A percentile compares a stretch with the other conserved stretches of the same genome.
Evolutionary conservation across 2,113 vertebrate species (phyloP).

Genomic region (Gambusia holbrooki): DNA sequence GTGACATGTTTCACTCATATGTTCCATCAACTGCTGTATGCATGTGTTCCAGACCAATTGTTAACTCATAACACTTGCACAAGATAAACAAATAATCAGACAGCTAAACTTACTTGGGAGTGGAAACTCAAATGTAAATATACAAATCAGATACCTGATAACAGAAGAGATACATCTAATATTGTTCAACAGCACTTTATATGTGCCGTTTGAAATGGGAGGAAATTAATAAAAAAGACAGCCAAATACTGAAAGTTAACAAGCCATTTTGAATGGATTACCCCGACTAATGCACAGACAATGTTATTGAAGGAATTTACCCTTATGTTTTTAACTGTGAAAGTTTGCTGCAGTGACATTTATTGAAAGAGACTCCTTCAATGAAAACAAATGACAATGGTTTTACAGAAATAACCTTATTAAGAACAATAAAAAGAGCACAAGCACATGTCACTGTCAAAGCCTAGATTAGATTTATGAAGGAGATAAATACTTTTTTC

Average conservation of each 20-base stretch:
- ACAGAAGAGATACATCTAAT: not conserved
- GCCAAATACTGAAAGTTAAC: not conserved
- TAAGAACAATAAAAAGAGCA: not conserved
- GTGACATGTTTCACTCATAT: too few species aligned
- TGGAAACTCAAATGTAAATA: too few species aligned
- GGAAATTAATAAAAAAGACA: not conserved
- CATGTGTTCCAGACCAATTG: too few species aligned
- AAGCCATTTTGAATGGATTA: not conserved
- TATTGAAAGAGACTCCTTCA: not conserved
- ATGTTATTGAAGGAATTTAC: not conserved
- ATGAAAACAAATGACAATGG: not conserved
- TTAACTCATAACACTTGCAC: too few species aligned
- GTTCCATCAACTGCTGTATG: too few species aligned
- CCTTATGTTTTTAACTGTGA: not conserved
- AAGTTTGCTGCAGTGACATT: not conserved
- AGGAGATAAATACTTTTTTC: not conserved
- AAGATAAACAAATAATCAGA: too few species aligned
- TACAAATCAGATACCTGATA: not conserved
- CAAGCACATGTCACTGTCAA: not conserved
- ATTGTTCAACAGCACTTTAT: not conserved
- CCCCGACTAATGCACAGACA: not conserved
- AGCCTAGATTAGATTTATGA: conserved; percentile 1
- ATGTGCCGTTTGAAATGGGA: not conserved
- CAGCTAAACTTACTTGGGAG: too few species aligned
- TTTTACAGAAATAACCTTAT: not conserved